Percentiles rank a stretch among this genome's conserved stretches.
Evolutionary conservation across 64 coral and sea anemone species (phyloP).

Genomic region (Astreopora myriophthalma): DNA sequence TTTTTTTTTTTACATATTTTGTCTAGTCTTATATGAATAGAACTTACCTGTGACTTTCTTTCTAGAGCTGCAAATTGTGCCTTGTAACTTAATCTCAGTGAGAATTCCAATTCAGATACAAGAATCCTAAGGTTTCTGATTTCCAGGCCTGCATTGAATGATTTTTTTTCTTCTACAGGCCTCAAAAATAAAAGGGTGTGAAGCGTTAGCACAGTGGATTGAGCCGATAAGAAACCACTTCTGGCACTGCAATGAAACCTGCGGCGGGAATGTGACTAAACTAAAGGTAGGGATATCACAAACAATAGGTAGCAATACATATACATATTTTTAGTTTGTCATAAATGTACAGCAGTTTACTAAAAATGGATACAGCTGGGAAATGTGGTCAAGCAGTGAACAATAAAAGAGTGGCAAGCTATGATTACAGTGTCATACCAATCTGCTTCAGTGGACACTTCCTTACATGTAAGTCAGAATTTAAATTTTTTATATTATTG

Average conservation of each 20-base stretch:
- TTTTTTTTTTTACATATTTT: no score
- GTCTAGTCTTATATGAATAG: no score
- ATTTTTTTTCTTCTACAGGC: constrained; percentile 13
- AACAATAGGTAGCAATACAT: background rate
- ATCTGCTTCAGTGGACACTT: background rate
- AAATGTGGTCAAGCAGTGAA: background rate
- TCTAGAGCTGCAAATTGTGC: no score
- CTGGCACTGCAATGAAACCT: constrained; percentile 10
- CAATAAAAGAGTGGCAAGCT: background rate
- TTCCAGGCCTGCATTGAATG: background rate
- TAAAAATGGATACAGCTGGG: background rate
- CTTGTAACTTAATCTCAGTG: background rate
- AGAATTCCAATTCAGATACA: background rate
- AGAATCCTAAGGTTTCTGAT: background rate
- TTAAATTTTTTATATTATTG: background rate
- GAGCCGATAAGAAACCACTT: constrained; percentile 68
- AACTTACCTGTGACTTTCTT: no score
- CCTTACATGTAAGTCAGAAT: background rate
- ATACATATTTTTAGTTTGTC: background rate
- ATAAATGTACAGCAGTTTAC: background rate
- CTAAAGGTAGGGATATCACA: constrained; percentile 39
- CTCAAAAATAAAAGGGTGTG: constrained; percentile 37
- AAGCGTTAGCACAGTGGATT: constrained; percentile 35
- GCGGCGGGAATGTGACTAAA: background rate
- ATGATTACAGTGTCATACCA: background rate